phyloP scores from a whole-genome alignment of 2,113 vertebrate species.

The Ctenodactylus gundi region DNA sequence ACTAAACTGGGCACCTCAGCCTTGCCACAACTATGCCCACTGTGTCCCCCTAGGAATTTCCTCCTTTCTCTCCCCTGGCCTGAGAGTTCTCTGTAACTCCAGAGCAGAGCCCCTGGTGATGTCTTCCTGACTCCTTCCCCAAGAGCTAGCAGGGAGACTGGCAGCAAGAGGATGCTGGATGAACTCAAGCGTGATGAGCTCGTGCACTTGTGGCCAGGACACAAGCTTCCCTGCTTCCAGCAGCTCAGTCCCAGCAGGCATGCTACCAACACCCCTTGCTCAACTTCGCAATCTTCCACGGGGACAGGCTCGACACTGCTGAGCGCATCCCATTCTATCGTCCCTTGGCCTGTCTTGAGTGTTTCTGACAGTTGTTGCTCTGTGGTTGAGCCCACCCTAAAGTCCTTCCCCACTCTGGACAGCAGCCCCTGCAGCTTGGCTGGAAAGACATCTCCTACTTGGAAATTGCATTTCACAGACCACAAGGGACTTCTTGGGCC shows the following conservation, averaged over 20 bases:
- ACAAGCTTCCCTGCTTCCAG: not conserved
- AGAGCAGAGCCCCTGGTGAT: not conserved
- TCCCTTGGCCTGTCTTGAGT: not conserved
- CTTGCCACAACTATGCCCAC: not conserved
- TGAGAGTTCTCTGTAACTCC: not conserved
- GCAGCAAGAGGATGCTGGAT: not conserved
- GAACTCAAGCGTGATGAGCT: not conserved
- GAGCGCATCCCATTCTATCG: not conserved
- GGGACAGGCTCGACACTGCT: not conserved
- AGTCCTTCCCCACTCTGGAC: not conserved
- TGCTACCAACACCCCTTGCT: not conserved
- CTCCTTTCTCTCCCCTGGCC: not conserved
- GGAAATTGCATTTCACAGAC: slow-evolving; percentile 21
- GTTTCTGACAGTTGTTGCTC: not conserved
- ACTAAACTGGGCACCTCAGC: not conserved
- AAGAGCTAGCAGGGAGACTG: not conserved
- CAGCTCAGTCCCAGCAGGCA: not conserved
- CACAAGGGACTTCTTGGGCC: not conserved
- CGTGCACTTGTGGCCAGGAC: not conserved
- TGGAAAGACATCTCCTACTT: not conserved
- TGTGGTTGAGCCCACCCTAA: not conserved
- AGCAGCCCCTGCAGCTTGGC: not conserved
- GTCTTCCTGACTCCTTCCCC: not conserved
- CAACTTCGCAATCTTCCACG: not conserved
- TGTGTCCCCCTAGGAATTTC: not conserved